Conservation (phyloP, 1,140 invertebrate genomes). For the Zaprionus ghesquierei region DNA sequence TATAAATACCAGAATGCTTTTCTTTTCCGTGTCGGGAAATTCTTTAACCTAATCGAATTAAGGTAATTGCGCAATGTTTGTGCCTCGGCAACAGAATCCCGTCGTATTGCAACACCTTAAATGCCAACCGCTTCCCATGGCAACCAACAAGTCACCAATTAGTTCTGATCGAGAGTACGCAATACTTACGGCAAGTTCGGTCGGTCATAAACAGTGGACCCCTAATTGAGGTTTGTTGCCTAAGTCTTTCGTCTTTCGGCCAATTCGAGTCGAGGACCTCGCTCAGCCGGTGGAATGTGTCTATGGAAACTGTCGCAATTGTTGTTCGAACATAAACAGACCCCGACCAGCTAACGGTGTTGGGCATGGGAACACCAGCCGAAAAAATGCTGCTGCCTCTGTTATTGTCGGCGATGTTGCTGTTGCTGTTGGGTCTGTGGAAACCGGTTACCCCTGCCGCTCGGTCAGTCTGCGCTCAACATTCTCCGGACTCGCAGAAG, state of each 20-base stretch:
- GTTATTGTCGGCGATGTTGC: not conserved
- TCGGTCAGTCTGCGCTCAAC: slow-evolving; percentile 44
- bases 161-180: slow-evolving; percentile 37
- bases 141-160: slow-evolving; percentile 24
- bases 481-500: slow-evolving; percentile 55
- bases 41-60: not conserved
- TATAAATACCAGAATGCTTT: too few species aligned
- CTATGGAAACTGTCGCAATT: slow-evolving; percentile 79
- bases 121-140: slow-evolving; percentile 27
- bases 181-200: slow-evolving; percentile 10
- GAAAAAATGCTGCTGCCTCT: slow-evolving; percentile 3
- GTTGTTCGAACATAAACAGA: slow-evolving; percentile 78
- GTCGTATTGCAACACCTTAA: slow-evolving; percentile 28
- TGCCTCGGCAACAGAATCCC: slow-evolving; percentile 14
- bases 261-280: slow-evolving; percentile 50
- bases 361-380: slow-evolving; percentile 37
- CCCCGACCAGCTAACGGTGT: slow-evolving; percentile 56
- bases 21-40: too few species aligned
- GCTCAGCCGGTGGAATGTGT: slow-evolving; percentile 37
- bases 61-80: not conserved
- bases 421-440: slow-evolving; percentile 23
- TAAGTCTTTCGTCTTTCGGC: slow-evolving; percentile 69
- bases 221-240: slow-evolving; percentile 66
- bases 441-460: slow-evolving; percentile 60
- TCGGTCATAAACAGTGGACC: too few species aligned